These are phyloP conservation scores for Adrianichthys oophorus DNA, from an alignment of 2,797 vertebrate species.

Conservation along the genomic window DNA sequence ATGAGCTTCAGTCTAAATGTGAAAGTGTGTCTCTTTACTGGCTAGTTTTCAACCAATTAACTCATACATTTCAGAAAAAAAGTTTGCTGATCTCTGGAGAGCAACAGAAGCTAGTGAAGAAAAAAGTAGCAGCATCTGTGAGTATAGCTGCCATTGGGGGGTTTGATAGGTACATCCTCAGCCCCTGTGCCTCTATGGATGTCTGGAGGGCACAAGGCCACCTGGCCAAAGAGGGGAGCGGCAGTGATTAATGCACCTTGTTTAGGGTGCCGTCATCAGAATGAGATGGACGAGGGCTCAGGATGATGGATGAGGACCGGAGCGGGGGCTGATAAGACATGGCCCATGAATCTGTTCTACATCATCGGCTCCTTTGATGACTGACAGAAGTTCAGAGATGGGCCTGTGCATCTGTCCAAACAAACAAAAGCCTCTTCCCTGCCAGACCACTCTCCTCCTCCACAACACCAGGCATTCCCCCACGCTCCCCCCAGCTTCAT, in stretches of 20 bases:
- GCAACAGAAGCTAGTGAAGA: constrained; percentile 20
- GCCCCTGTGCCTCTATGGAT: constrained; percentile 59
- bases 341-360: constrained; percentile 97
- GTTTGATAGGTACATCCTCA: constrained; percentile 19
- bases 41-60: too few relatives aligned
- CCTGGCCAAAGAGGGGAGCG: constrained; percentile 82
- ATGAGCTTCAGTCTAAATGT: too few relatives aligned
- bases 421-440: constrained; percentile 83
- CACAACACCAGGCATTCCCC: constrained; percentile 21
- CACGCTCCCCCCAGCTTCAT: constrained; percentile 31
- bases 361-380: constrained; percentile 94
- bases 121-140: constrained; percentile 21
- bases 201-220: constrained; percentile 87
- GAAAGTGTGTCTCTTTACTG: too few relatives aligned
- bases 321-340: constrained; percentile 92
- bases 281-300: constrained; percentile 84
- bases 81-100: constrained; percentile 38
- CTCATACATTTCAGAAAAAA: constrained; percentile 4
- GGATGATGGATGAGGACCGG: constrained; percentile 89
- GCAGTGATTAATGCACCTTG: constrained; percentile 94
- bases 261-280: constrained; percentile 89
- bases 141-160: constrained; percentile 18
- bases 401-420: constrained; percentile 90
- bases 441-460: constrained; percentile 45
- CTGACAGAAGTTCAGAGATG: constrained; percentile 93